Evolutionary conservation across 2,888 invertebrate species (phyloP).

Genomic region (Sminthurides aquaticus): DNA sequence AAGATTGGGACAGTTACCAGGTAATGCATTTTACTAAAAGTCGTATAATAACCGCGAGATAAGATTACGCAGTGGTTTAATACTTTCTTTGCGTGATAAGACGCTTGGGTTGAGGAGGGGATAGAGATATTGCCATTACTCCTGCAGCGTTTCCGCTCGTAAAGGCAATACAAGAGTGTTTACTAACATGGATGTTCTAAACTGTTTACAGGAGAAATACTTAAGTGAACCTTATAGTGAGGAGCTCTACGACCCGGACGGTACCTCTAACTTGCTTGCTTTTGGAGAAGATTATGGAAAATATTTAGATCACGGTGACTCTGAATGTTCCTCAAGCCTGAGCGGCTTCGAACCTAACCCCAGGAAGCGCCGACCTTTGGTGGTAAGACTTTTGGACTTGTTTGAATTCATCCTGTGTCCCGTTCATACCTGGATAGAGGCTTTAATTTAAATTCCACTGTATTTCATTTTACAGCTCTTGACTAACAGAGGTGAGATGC

Average conservation of each 20-base stretch:
- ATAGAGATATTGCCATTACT: too few relatives aligned
- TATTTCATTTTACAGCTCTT: constrained; percentile 30
- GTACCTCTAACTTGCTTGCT: constrained; percentile 38
- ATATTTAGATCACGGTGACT: constrained; percentile 38
- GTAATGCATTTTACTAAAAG: constrained; percentile 28
- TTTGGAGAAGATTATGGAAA: constrained; percentile 43
- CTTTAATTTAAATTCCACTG: constrained; percentile 5
- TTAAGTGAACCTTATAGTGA: constrained; percentile 43
- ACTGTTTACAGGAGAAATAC: constrained; percentile 40
- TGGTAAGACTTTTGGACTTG: too few relatives aligned
- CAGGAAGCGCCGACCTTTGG: constrained; percentile 30
- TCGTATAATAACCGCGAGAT: too few relatives aligned
- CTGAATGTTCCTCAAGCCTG: constrained; percentile 39
- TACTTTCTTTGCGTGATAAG: constrained; percentile 20
- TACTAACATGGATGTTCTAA: too few relatives aligned
- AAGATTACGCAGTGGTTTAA: too few relatives aligned
- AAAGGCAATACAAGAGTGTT: too few relatives aligned
- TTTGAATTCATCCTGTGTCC: background rate
- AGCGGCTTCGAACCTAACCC: constrained; percentile 39
- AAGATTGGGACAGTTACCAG: constrained; percentile 43
- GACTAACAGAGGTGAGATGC: constrained; percentile 39
- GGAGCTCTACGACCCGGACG: constrained; percentile 41
- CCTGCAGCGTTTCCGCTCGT: too few relatives aligned
- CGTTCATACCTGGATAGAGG: background rate
- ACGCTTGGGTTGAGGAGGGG: constrained; percentile 7